Evolutionary conservation across 2,113 vertebrate species (phyloP), one percentile per base, ranked within the genome.

Genomic region (Myrmecobius fasciatus): DNA sequence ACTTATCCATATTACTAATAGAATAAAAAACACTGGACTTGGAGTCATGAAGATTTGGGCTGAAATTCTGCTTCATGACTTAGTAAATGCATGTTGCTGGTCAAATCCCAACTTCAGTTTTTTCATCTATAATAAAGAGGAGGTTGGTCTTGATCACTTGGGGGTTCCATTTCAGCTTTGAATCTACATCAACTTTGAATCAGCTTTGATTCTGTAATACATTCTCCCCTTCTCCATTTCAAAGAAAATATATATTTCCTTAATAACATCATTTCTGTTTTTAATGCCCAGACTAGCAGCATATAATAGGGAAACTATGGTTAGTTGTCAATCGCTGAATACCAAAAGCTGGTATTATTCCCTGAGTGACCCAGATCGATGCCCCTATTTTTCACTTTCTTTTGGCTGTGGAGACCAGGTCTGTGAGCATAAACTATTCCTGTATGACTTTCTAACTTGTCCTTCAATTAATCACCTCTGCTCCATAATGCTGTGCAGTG

Each of bases 401-500:
- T 93, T 96, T 92, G 93, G 47, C 67, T 53, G n/a, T 8, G 25
- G 83, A 92, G 43, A 28, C 7, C 90, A 47, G 43, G 67, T 36
- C 67, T 90, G 46, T 60, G 4, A 17, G 43, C 51, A 92, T 47
- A 83, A 51, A 26, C 1, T 51, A 75, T 48, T 53, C 89, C 31
- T 46, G 28, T 22, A 67, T 51, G 89, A 96, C 91, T 96, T 95
- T 95, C 95, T 93, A 89, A 95, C 47, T 88, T 17, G 91, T 92
- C 91, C 94, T 97, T 96, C 93, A 89, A 24, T 95, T 88, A 95
- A 96, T 95, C 93, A 94, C 46, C 9, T 36, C 25, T 49, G 83
- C 91, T 95, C 93, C 93, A 51, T 52, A 90, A 53, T 46, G 93
- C 83, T 93, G 26, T 1, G 10, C 92, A 95, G 25, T n/a, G 54